Percentiles rank a stretch among this genome's conserved stretches.
These are phyloP conservation scores for Drusus annulatus DNA, from an alignment of 1,140 invertebrate genomes.

Conservation along the genomic window DNA sequence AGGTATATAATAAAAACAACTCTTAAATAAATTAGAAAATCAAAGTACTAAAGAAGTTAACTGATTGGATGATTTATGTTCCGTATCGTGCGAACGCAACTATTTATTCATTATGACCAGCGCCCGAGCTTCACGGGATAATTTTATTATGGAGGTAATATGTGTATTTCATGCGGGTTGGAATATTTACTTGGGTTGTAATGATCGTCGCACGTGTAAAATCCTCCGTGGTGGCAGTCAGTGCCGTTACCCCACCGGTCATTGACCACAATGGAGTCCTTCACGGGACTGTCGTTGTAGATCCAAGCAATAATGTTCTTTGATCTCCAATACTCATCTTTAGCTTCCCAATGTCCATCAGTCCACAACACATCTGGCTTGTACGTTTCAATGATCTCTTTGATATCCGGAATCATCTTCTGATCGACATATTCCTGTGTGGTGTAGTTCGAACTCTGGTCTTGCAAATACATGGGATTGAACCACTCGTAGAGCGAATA, in stretches of 20 bases:
- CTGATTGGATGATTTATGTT: too few relatives aligned
- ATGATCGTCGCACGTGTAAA: constrained; percentile 87
- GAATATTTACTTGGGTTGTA: constrained; percentile 84
- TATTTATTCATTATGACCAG: too few relatives aligned
- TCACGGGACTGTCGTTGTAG: constrained; percentile 95
- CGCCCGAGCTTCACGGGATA: constrained; percentile 74
- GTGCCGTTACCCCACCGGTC: constrained; percentile 89
- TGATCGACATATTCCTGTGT: constrained; percentile 77
- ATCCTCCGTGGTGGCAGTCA: constrained; percentile 90
- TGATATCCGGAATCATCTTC: constrained; percentile 83
- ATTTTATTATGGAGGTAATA: background rate
- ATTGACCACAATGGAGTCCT: constrained; percentile 90
- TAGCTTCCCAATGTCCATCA: constrained; percentile 91
- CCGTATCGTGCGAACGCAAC: too few relatives aligned
- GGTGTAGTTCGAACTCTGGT: constrained; percentile 79
- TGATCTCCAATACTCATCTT: constrained; percentile 86
- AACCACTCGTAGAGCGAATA: constrained; percentile 95
- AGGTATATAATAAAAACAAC: too few relatives aligned
- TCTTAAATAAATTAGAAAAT: too few relatives aligned
- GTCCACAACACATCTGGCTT: constrained; percentile 94
- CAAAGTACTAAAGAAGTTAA: too few relatives aligned
- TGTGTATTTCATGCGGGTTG: background rate
- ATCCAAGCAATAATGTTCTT: constrained; percentile 91
- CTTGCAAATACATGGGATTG: constrained; percentile 86
- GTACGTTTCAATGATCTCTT: constrained; percentile 84